These are phyloP conservation scores for Crocuta crocuta DNA, from an alignment of 2,113 vertebrate species.

Conservation along the genomic window DNA sequence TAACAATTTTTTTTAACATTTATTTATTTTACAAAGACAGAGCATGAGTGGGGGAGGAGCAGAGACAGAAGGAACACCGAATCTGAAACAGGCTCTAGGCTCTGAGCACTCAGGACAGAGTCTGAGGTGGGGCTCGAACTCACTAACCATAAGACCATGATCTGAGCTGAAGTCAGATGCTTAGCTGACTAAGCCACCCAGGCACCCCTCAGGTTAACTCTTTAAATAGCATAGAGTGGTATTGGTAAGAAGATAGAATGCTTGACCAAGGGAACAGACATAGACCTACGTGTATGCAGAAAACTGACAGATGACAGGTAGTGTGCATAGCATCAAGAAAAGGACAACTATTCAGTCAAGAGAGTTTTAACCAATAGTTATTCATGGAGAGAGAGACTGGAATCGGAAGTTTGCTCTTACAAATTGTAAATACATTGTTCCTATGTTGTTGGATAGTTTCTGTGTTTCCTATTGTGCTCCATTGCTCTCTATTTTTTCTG, in stretches of 20 bases:
- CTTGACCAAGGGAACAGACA: not conserved
- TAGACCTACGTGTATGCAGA: not conserved
- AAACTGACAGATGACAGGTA: not conserved
- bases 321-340: not conserved
- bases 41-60: too few species aligned
- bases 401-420: not conserved
- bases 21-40: too few species aligned
- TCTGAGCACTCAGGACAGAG: too few species aligned
- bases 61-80: rapidly evolving
- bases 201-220: too few species aligned
- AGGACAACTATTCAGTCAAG: not conserved
- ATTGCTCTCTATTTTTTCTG: not conserved
- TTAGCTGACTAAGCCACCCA: too few species aligned
- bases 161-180: too few species aligned
- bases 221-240: rapidly evolving
- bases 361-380: not conserved
- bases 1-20: not conserved
- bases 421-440: not conserved
- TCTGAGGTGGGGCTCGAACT: too few species aligned
- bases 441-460: not conserved
- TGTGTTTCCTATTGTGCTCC: not conserved
- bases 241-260: not conserved
- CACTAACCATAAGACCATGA: too few species aligned
- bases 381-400: not conserved
- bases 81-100: too few species aligned